A percentile compares a stretch with the other conserved stretches of the same genome.
Conservation (phyloP, 2,113 vertebrate genomes). For the Hiodon tergisus region DNA sequence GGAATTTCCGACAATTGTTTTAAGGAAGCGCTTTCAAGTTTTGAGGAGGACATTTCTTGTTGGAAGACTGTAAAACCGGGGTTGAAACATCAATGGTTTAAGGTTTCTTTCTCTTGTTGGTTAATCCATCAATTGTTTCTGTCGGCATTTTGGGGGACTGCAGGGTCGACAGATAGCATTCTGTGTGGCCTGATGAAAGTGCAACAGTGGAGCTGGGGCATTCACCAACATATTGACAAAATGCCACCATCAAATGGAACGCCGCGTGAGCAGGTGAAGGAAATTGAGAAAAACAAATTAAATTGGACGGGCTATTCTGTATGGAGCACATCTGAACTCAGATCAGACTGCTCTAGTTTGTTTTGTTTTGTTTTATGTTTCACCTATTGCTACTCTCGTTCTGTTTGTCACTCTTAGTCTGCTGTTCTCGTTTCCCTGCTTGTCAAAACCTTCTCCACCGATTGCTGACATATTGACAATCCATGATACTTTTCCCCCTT, state of each 20-base stretch:
- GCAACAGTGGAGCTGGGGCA: constrained; percentile 23
- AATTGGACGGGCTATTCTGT: constrained; percentile 31
- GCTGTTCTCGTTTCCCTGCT: background rate
- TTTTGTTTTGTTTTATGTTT: background rate
- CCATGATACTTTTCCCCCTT: background rate
- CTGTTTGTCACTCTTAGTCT: constrained; percentile 14
- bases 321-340: constrained; percentile 19
- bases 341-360: background rate
- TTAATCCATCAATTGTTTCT: constrained; percentile 16
- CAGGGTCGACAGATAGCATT: constrained; percentile 39
- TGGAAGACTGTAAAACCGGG: background rate
- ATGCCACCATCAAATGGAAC: constrained; percentile 32
- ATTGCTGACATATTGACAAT: too few relatives aligned
- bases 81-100: too few relatives aligned
- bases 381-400: background rate
- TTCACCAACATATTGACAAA: constrained; percentile 39
- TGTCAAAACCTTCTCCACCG: background rate
- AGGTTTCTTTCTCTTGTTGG: background rate
- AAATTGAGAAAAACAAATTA: constrained; percentile 33
- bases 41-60: background rate
- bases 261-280: background rate
- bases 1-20: constrained; percentile 1
- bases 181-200: constrained; percentile 30
- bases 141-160: constrained; percentile 26
- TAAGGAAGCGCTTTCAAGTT: background rate